Evolutionary conservation across 2,888 invertebrate species (phyloP), one percentile per base, ranked within the genome.

Genomic region (Mayetiola destructor): DNA sequence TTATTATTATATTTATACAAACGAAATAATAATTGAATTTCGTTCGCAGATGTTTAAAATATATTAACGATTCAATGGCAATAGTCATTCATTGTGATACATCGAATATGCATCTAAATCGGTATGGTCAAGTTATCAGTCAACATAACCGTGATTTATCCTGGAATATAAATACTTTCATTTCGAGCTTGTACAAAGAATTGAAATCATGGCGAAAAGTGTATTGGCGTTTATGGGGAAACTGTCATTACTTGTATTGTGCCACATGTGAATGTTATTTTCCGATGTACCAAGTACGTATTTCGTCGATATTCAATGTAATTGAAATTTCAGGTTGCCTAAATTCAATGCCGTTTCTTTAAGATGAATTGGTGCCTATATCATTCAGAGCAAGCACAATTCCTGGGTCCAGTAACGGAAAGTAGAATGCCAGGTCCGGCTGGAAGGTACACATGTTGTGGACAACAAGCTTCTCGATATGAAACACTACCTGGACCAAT

Each of bases 181-280:
- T 94, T 30, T 71, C 82, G 40, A 80, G 81, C 66, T 70, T 92
- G 59, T 85, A 86, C 66, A 80, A 80, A 18, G 84, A 88, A 66
- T 74, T 91, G 59, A 85, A 88, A 61, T 83, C 85, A 0, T 95
- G 95, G 95, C 77, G 91, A 1, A 83, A 83, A 66, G 90, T 93
- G 2, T 95, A 94, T 72, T 95, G 95, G 95, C 79, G 87, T 42
- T 73, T 94, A 53, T 94, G 94, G 94, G 90, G 90, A 0, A 85
- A 87, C 65, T 84, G 90, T 61, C 94, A 95, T 71, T 89, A 84
- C 71, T 75, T 94, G 48, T 48, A 80, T 59, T 95, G 95, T 66
- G 79, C 80, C 54, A 77, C 80, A 2, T 93, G 92, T 66, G 85
- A 86, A 65, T 79, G 77, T 35, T 81, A 80, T 68, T 89, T 88